phyloP scores from a whole-genome alignment of 2,888 invertebrate species.

The Maniola hyperantus region DNA sequence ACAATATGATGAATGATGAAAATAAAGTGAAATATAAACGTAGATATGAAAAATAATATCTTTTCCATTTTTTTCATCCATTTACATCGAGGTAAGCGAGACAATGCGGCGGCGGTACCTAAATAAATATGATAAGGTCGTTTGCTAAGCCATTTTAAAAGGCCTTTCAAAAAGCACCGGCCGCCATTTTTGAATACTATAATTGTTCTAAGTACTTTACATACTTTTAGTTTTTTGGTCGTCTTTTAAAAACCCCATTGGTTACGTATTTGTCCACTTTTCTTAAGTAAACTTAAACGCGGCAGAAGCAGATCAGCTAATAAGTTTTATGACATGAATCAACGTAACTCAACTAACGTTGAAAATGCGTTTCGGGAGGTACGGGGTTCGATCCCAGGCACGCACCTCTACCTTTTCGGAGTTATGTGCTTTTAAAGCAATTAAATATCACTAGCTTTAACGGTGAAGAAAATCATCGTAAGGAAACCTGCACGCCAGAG shows the following conservation, averaged over 20 bases:
- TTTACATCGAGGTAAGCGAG: slow-evolving; percentile 21
- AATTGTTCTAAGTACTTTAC: slow-evolving; percentile 3
- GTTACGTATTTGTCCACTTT: no score
- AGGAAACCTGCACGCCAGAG: no score
- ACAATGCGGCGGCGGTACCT: slow-evolving; percentile 22
- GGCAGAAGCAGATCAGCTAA: background rate
- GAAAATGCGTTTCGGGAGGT: no score
- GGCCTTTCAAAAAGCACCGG: slow-evolving; percentile 9
- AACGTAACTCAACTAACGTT: no score
- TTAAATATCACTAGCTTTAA: no score
- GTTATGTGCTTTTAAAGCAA: no score
- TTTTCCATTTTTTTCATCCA: slow-evolving; percentile 20
- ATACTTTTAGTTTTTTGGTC: background rate
- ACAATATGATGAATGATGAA: background rate
- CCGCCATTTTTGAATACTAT: slow-evolving; percentile 8
- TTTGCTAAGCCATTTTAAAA: slow-evolving; percentile 23
- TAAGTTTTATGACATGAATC: background rate
- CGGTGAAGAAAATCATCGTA: no score
- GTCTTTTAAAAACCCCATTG: no score
- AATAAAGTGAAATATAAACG: slow-evolving; percentile 7
- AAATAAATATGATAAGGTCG: slow-evolving; percentile 27
- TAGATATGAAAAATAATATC: slow-evolving; percentile 6
- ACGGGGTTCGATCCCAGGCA: no score
- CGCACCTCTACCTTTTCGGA: no score
- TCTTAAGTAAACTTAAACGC: background rate